Conservation (phyloP, 2,797 vertebrate species). For the Pelodytes ibericus region DNA sequence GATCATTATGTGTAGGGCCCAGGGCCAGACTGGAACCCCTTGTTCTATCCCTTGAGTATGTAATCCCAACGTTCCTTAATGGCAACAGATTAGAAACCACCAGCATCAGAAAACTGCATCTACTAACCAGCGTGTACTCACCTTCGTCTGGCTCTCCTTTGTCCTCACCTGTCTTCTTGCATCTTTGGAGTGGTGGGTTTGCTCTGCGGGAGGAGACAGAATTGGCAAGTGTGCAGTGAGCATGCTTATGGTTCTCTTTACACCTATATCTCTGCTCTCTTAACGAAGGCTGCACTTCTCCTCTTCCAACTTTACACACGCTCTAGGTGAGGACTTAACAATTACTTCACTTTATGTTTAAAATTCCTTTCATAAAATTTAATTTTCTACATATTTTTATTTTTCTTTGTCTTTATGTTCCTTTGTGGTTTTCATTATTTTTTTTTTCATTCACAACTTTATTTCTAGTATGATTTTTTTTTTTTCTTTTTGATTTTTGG, state of each 20-base stretch:
- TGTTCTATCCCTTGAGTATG: constrained; percentile 56
- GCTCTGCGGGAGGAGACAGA: constrained; percentile 70
- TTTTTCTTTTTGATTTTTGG: constrained; percentile 83
- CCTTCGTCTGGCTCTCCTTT: constrained; percentile 72
- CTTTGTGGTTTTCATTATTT: constrained; percentile 83
- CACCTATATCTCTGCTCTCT: constrained; percentile 51
- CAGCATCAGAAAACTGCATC: constrained; percentile 67
- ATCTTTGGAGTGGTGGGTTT: constrained; percentile 67
- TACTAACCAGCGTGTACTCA: constrained; percentile 80
- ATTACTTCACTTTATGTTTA: constrained; percentile 36
- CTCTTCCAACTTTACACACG: constrained; percentile 74
- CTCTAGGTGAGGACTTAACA: constrained; percentile 59
- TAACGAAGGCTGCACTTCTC: constrained; percentile 65
- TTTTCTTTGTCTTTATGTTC: constrained; percentile 63
- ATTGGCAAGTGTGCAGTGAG: constrained; percentile 75
- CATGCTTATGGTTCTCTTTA: constrained; percentile 77
- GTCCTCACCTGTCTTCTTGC: constrained; percentile 72
- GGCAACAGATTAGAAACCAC: constrained; percentile 51
- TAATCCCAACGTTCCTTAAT: constrained; percentile 58
- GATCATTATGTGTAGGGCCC: too few species aligned
- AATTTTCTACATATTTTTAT: constrained; percentile 63
- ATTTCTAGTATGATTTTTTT: constrained; percentile 80
- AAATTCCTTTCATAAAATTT: constrained; percentile 16
- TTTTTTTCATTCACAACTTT: constrained; percentile 31
- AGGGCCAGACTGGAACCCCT: too few species aligned